Evolutionary conservation across 2,797 vertebrate genomes (phyloP), one percentile per base, ranked within the genome.

Genomic region (Sus cebifrons): DNA sequence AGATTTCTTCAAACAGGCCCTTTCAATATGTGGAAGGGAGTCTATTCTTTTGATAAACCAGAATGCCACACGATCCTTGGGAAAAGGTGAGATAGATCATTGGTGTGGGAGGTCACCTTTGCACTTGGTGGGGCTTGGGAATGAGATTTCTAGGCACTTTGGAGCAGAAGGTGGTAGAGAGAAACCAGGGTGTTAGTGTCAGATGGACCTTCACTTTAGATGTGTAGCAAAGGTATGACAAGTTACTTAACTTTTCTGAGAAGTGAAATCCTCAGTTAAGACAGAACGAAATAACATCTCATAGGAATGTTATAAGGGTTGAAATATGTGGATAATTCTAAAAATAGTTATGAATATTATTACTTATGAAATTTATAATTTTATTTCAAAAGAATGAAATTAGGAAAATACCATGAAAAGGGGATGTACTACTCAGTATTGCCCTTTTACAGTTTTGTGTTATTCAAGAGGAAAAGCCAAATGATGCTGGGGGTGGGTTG

Each of bases 181-280:
- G 49, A 71, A 93, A 75, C 14, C n/a, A 52, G 56, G 15, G 2
- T 18, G 18, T 71, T 49, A 27, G 7, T 67, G 60, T 71, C 67
- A 60, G 25, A 83, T n/a, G 60, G 82, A 65, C 21, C 40, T 89
- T 78, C 68, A 75, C 23, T 89, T 77, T 85, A 52, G 52, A 32
- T 7, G 16, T 16, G 27, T 65, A 52, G 11, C 20, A 29, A 73
- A 54, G 29, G 21, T 64, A 64, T 62, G 54, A 40, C 32, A 56
- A 96, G 11, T 79, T 89, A 21, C 25, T 78, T 82, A 87, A 88
- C 73, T 89, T 95, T 97, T 84, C 60, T 54, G 23, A 92, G 74
- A 89, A 86, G 5, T 14, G 89, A 95, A 78, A 23, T 56, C 17
- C 14, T 89, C 17, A 25, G 58, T 82, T 96, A 92, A 84, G 85